These are phyloP conservation scores for Solen grandis DNA, from an alignment of 1,140 invertebrate species.

Conservation along the genomic window DNA sequence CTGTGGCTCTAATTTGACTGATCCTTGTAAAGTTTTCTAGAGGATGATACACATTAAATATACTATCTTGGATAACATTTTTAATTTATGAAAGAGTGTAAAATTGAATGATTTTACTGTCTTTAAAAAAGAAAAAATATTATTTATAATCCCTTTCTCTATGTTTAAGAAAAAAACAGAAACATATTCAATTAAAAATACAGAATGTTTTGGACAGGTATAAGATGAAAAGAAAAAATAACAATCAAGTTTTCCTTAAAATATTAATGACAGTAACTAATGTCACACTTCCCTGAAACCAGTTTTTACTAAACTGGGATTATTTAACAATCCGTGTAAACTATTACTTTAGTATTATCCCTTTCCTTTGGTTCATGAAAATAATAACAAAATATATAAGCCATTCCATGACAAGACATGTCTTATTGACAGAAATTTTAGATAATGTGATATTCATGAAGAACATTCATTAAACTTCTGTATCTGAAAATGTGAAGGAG, in stretches of 20 bases:
- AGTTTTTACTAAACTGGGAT: conserved; percentile 28
- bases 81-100: conserved; percentile 28
- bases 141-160: conserved; percentile 30
- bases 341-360: conserved; percentile 28
- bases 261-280: conserved; percentile 22
- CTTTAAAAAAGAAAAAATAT: conserved; percentile 29
- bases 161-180: conserved; percentile 30
- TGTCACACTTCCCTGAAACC: conserved; percentile 17
- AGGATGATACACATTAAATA: conserved; percentile 28
- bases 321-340: conserved; percentile 27
- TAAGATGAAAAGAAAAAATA: conserved; percentile 25
- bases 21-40: conserved; percentile 25
- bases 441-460: neutral
- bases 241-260: conserved; percentile 27
- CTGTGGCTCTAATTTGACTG: conserved; percentile 29
- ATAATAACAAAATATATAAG: conserved; percentile 26
- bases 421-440: conserved; percentile 26
- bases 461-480: conserved; percentile 19
- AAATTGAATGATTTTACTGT: conserved; percentile 31
- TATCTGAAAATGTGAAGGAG: conserved; percentile 15
- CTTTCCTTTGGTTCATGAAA: conserved; percentile 27
- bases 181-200: conserved; percentile 26
- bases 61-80: conserved; percentile 30
- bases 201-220: conserved; percentile 24
- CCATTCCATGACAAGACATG: conserved; percentile 22